Percentiles rank a stretch among this genome's conserved stretches.
These are phyloP conservation scores for Entomobrya proxima DNA, from an alignment of 2,888 invertebrate species.

Conservation along the genomic window DNA sequence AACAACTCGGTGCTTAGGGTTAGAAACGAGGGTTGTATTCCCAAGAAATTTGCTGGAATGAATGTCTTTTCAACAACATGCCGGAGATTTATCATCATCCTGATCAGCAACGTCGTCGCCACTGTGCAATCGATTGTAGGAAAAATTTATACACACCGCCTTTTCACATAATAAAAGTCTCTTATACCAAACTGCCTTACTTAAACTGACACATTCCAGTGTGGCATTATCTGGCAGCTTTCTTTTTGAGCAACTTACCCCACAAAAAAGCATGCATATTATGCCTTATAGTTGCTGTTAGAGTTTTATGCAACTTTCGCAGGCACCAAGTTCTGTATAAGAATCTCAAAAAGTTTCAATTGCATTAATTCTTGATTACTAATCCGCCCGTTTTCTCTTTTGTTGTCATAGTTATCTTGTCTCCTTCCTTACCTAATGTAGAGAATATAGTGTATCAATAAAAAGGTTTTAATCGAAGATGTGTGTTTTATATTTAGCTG, in stretches of 20 bases:
- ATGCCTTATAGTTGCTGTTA: no score
- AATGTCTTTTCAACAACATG: conserved; percentile 13
- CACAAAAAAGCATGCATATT: background rate
- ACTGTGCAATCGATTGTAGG: background rate
- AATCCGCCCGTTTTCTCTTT: conserved; percentile 27
- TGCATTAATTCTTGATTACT: no score
- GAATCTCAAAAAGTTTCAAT: conserved; percentile 14
- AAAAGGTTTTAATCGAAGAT: no score
- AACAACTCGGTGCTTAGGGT: no score
- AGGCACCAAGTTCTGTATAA: background rate
- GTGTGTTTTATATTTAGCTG: no score
- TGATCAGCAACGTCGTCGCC: background rate
- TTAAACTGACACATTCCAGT: background rate
- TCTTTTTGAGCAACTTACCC: background rate
- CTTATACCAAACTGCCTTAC: background rate
- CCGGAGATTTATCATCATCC: conserved; percentile 16
- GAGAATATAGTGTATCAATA: no score
- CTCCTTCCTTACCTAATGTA: background rate
- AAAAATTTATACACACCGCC: background rate
- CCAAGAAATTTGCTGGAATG: conserved; percentile 15
- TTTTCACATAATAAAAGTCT: background rate
- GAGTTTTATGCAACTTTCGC: no score
- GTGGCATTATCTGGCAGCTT: background rate
- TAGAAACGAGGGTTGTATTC: background rate
- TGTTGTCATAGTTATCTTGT: background rate